A percentile compares a stretch with the other conserved stretches of the same genome.
Conservation (phyloP, 2,113 vertebrate genomes). For the human (Homo sapiens) region GRCh38 chr5:86168501-86169000, state of each 20-base stretch:
- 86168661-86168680: neutral
- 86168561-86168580: neutral
- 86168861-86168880: neutral
- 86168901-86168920: neutral
- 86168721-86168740: neutral
- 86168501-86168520: neutral
- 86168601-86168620: neutral
- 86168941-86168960: too few relatives aligned
- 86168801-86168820: neutral
- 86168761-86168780: neutral
- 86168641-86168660: neutral
- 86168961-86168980: too few relatives aligned
- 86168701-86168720: constrained; percentile 2
- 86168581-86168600: neutral
- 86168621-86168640: neutral
- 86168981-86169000: too few relatives aligned
- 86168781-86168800: neutral
- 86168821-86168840: neutral
- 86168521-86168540: neutral
- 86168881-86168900: neutral
- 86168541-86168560: neutral
- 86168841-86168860: neutral
- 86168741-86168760: neutral
- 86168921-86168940: neutral
- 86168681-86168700: neutral